Evolutionary conservation across 2,888 invertebrate species (phyloP).

Genomic region (Ligdia adustata): DNA sequence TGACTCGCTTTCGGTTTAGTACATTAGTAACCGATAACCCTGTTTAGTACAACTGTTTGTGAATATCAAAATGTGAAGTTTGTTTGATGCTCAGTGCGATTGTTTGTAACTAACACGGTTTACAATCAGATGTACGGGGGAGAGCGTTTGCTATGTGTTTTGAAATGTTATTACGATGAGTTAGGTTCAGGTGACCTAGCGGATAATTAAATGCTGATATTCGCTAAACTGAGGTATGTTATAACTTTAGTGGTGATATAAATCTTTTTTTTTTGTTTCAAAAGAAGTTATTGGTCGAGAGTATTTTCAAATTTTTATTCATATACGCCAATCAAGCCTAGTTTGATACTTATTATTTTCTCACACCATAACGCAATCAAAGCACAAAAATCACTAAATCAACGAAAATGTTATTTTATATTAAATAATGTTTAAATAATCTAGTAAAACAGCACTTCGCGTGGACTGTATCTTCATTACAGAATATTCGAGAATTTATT

Average conservation of each 20-base stretch:
- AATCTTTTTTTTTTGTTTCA: no score
- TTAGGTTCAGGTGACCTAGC: constrained; percentile 39
- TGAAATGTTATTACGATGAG: constrained; percentile 21
- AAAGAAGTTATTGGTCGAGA: no score
- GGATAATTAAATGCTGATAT: constrained; percentile 10
- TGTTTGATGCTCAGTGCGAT: constrained; percentile 61
- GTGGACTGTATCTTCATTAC: constrained; percentile 33
- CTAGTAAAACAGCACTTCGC: constrained; percentile 33
- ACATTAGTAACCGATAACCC: no score
- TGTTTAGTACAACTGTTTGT: constrained; percentile 57
- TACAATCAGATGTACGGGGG: constrained; percentile 46
- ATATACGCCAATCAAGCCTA: no score
- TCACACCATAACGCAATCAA: no score
- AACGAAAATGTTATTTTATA: no score
- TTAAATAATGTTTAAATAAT: constrained; percentile 23
- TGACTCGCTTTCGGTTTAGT: no score
- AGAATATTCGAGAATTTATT: constrained; percentile 43
- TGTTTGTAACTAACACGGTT: constrained; percentile 51
- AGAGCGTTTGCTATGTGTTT: constrained; percentile 45
- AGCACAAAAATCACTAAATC: no score
- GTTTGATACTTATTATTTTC: no score
- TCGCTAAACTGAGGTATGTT: no score
- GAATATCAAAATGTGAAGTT: constrained; percentile 60
- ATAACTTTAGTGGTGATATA: no score
- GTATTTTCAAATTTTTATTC: no score